Percentiles rank a stretch among this genome's conserved stretches.
phyloP scores from a whole-genome alignment of 1,140 invertebrate species.

The Penaeus indicus region DNA sequence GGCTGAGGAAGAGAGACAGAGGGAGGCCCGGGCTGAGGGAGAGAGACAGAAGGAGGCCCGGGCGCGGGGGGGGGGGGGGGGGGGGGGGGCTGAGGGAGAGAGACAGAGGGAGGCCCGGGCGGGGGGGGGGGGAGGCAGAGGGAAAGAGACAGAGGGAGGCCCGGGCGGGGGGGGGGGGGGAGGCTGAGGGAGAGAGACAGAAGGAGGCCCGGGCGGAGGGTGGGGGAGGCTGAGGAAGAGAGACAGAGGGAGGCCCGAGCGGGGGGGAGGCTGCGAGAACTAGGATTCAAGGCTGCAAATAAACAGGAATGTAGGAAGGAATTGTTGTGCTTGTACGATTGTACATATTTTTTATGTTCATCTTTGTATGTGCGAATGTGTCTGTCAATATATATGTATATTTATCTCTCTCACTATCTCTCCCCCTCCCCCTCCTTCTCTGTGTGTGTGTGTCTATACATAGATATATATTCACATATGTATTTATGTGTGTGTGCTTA shows the following conservation, averaged over 20 bases:
- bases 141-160: no score
- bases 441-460: conserved; percentile 3
- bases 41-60: background rate
- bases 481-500: background rate
- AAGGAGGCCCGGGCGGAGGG: background rate
- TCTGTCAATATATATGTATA: no score
- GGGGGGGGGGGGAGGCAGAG: background rate
- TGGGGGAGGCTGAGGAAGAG: background rate
- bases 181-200: background rate
- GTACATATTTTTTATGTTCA: no score
- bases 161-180: no score
- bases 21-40: background rate
- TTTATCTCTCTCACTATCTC: no score
- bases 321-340: background rate
- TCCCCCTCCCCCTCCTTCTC: no score
- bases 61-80: background rate
- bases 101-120: background rate
- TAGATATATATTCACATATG: conserved; percentile 4
- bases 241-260: background rate
- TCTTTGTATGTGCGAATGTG: no score
- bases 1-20: no score
- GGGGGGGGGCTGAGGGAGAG: background rate
- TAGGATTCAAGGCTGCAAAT: background rate
- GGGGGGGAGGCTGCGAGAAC: background rate
- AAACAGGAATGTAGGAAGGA: background rate